These are phyloP conservation scores for Panagrolaimus sp. DNA, from an alignment of 1,140 invertebrate genomes.

Conservation along the genomic window DNA sequence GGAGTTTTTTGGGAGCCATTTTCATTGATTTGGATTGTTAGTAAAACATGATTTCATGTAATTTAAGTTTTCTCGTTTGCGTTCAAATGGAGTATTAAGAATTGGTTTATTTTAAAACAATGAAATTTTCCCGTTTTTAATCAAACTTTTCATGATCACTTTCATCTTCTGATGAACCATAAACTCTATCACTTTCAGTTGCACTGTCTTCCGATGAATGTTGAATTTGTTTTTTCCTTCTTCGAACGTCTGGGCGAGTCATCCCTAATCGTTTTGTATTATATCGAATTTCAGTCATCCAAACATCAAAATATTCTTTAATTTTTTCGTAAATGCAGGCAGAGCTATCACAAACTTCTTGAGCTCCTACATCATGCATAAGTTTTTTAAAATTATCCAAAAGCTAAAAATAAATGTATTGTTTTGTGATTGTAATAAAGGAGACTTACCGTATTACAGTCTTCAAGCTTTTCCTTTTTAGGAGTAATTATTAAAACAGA, in stretches of 20 bases:
- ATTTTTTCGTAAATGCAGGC: not conserved
- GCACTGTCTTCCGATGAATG: not conserved
- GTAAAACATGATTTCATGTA: too few species aligned
- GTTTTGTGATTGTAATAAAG: too few species aligned
- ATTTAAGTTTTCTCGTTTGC: too few species aligned
- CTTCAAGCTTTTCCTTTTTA: not conserved
- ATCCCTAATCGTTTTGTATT: not conserved
- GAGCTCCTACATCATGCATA: not conserved
- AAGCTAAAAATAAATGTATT: not conserved
- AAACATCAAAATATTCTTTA: slow-evolving; percentile 11
- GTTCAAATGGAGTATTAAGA: too few species aligned
- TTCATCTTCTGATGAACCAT: not conserved
- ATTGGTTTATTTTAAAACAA: too few species aligned
- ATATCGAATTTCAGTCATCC: slow-evolving; percentile 11
- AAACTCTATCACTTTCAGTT: not conserved
- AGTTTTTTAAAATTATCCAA: not conserved
- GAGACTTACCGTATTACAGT: not conserved
- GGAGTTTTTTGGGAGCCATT: too few species aligned
- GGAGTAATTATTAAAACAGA: not conserved
- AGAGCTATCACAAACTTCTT: slow-evolving; percentile 2
- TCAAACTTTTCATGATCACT: slow-evolving; percentile 12
- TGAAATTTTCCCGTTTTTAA: not conserved
- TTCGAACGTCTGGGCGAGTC: not conserved
- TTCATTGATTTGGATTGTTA: too few species aligned
- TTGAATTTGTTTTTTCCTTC: not conserved